Evolutionary conservation across 2,888 invertebrate species (phyloP), one percentile per base, ranked within the genome.

Genomic region (Calephelis perditalis): DNA sequence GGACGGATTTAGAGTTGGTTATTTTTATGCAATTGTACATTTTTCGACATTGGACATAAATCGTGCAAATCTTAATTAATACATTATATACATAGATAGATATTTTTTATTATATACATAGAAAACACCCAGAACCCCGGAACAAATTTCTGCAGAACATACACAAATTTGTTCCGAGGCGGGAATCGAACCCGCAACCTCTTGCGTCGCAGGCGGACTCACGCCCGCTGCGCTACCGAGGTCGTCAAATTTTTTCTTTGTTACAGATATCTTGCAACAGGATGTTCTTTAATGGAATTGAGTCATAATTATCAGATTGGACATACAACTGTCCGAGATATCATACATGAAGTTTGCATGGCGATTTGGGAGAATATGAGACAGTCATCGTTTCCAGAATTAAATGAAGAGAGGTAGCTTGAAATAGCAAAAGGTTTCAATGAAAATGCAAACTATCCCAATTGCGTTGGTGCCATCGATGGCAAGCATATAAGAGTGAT

Each of bases 231-330:
- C 26, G 26, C 26, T 3, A 26, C 26, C 26, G 26, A 26, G 26
- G 26, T 26, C 26, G 26, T 26, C 26, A 26, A 26, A 26, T 26
- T 26, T 26, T 26, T 26, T 26, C 26, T 26, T 26, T 26, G 59
- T 52, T 67, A 60, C 67, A 70, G 70, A 70, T 72, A 72, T 67
- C 67, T 70, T 57, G 72, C 72, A 62, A 67, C 69, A 63, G 73
- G 70, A 66, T 70, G 69, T 67, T 70, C 70, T 63, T 52, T 70
- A 59, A 66, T 62, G 61, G 70, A 71, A 60, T 63, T 70, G 63
- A 66, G 62, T 69, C 63, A 68, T 67, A 63, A 61, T 61, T 70
- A 61, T 69, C 66, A 68, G 62, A 69, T 70, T 67, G 68, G 68
- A 66, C 63, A 69, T 63, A 65, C 67, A 68, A 71, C 68, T 68